These are phyloP conservation scores for Neogobius melanostomus DNA, from an alignment of 2,113 vertebrate species.

Conservation along the genomic window DNA sequence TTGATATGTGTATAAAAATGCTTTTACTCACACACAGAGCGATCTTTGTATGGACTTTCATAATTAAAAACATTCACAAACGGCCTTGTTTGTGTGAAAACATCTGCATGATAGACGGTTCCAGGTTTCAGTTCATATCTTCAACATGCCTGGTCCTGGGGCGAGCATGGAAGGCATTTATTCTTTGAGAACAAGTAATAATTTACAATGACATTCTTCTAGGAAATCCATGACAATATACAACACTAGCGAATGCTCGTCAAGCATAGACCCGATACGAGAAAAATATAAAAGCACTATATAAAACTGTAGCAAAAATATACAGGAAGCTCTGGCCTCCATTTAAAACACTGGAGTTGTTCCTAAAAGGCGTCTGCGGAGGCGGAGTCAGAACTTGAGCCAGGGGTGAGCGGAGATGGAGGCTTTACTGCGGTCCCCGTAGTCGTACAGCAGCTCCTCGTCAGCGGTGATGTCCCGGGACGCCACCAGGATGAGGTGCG, in stretches of 20 bases:
- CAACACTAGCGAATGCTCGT: constrained; percentile 7
- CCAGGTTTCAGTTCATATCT: background rate
- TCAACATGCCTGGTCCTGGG: constrained; percentile 4
- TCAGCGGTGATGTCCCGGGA: constrained; percentile 85
- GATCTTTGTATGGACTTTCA: background rate
- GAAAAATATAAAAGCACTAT: constrained; percentile 38
- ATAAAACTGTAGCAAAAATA: constrained; percentile 64
- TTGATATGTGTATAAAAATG: constrained; percentile 8
- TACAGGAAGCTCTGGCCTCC: constrained; percentile 62
- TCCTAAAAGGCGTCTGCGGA: constrained; percentile 11
- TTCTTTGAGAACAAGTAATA: constrained; percentile 48
- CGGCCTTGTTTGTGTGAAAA: background rate
- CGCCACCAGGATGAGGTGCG: constrained; percentile 93
- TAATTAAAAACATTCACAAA: background rate
- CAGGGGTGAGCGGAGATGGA: constrained; percentile 88
- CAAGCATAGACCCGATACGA: constrained; percentile 20
- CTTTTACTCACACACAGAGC: background rate
- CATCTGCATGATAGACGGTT: background rate
- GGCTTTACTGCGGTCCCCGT: constrained; percentile 91
- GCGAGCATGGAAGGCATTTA: constrained; percentile 38
- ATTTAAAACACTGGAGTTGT: constrained; percentile 58
- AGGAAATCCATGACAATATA: constrained; percentile 9
- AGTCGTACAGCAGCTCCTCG: constrained; percentile 95
- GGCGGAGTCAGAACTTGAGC: background rate
- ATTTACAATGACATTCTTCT: constrained; percentile 46